Evolutionary conservation across 2,797 vertebrate genomes (phyloP).

Genomic region (Hylomyscus alleni): DNA sequence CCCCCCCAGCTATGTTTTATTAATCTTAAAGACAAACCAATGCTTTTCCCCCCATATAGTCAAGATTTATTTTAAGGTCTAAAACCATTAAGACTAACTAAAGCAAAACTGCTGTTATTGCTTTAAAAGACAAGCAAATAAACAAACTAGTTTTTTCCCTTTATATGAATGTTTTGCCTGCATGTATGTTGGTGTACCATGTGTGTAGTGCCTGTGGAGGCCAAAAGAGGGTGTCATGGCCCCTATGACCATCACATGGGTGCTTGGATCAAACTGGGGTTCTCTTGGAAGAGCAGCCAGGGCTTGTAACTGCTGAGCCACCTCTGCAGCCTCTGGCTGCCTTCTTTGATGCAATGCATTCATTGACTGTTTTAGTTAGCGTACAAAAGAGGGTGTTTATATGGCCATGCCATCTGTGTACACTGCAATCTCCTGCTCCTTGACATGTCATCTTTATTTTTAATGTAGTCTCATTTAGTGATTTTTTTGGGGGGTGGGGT

Average conservation of each 20-base stretch:
- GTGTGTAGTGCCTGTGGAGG: not conserved
- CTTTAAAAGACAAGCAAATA: not conserved
- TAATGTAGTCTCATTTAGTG: not conserved
- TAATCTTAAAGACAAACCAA: not conserved
- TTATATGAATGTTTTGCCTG: not conserved
- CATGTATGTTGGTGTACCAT: not conserved
- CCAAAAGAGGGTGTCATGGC: not conserved
- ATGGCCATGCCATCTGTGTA: not conserved
- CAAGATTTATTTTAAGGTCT: not conserved
- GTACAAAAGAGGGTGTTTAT: not conserved
- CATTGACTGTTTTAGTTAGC: not conserved
- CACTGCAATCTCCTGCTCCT: not conserved
- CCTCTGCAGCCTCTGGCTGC: not conserved
- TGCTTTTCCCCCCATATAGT: not conserved
- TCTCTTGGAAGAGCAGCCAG: not conserved
- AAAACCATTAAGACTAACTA: not conserved
- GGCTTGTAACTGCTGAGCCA: not conserved
- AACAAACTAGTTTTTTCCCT: not conserved
- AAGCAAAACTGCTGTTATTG: not conserved
- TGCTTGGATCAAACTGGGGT: not conserved
- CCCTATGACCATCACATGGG: not conserved
- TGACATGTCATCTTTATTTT: not conserved
- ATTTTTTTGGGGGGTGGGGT: not conserved
- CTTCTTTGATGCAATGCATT: too few relatives aligned
- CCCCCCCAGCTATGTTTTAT: not conserved